A percentile compares a stretch with the other conserved stretches of the same genome.
These are phyloP conservation scores for Falco novaeseelandiae DNA, from an alignment of 2,797 vertebrate genomes.

Conservation along the genomic window DNA sequence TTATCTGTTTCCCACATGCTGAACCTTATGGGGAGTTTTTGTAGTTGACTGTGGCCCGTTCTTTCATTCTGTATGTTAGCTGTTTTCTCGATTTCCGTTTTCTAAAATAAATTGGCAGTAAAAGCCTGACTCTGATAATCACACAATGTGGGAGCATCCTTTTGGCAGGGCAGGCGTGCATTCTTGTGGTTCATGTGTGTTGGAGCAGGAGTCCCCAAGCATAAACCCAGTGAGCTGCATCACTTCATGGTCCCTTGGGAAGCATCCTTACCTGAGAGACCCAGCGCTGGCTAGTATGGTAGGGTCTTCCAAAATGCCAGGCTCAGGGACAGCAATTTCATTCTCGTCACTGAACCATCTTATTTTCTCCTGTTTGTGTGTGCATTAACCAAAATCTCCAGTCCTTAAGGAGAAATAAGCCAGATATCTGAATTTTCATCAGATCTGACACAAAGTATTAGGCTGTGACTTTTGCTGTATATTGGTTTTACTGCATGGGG, in stretches of 20 bases:
- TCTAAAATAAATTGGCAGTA: background rate
- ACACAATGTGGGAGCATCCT: background rate
- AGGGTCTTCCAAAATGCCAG: background rate
- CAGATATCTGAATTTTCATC: background rate
- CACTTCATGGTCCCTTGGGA: background rate
- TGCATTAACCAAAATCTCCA: background rate
- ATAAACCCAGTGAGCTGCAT: background rate
- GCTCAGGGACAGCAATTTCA: background rate
- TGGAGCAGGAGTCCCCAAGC: background rate
- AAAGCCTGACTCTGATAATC: background rate
- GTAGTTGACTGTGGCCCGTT: slow-evolving; percentile 28
- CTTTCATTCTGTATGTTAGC: slow-evolving; percentile 7
- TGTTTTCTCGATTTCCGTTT: background rate
- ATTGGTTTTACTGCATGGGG: background rate
- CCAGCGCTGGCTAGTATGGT: rapidly evolving
- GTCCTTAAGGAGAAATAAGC: background rate
- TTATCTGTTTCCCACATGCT: slow-evolving; percentile 63
- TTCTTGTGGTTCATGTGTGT: rapidly evolving
- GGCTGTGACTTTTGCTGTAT: background rate
- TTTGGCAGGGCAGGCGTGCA: background rate
- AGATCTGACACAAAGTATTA: background rate
- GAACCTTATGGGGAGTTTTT: slow-evolving; percentile 56
- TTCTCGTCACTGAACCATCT: background rate
- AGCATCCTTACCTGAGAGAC: background rate
- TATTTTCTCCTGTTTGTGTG: background rate